phyloP scores from a whole-genome alignment of 2,797 vertebrate genomes.

The Buphagus erythrorhynchus region DNA sequence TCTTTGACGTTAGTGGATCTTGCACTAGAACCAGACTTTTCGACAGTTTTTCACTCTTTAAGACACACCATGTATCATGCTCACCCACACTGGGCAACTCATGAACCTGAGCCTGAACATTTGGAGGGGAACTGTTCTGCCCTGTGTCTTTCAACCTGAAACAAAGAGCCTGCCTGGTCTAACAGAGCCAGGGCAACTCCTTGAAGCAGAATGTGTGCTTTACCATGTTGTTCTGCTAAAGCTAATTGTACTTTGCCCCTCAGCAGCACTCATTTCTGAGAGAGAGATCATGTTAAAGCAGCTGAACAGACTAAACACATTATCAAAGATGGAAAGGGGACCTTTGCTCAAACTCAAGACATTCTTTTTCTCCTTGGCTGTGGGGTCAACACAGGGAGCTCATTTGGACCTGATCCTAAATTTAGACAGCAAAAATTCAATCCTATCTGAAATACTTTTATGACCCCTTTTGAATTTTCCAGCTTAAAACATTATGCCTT shows the following conservation, averaged over 20 bases:
- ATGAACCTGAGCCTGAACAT: neutral
- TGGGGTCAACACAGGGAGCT: neutral
- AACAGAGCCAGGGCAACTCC: neutral
- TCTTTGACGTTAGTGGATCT: neutral
- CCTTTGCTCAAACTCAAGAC: neutral
- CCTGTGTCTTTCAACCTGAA: neutral
- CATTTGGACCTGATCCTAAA: neutral
- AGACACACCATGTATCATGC: neutral
- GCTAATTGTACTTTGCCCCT: constrained; percentile 4
- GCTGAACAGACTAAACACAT: neutral
- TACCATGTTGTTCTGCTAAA: neutral
- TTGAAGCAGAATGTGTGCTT: neutral
- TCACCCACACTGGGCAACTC: neutral
- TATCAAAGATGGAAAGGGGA: neutral
- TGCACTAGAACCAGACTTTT: neutral
- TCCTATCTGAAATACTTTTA: neutral
- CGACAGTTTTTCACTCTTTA: neutral
- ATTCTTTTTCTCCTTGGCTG: neutral
- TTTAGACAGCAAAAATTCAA: neutral
- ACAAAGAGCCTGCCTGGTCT: neutral
- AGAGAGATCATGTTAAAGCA: neutral
- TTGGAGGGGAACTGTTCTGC: neutral
- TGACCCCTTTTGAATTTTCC: neutral
- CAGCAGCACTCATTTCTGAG: rapidly evolving
- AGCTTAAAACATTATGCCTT: neutral